Base-by-base conservation (phyloP, 2,888 invertebrate genomes). In the Athalia cordata region DNA sequence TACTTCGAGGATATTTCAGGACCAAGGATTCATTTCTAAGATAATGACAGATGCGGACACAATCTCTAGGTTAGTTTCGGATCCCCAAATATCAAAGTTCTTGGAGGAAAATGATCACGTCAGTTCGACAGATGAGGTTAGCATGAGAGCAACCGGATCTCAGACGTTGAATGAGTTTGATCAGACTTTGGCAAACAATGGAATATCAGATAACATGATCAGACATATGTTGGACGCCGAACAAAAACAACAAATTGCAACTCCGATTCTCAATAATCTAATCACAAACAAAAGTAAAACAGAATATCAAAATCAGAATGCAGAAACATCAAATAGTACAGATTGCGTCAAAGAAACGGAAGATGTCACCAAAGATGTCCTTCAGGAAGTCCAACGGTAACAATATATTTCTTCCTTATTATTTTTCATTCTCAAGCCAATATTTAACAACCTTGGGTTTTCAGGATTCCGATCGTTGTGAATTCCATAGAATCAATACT, bases 401-500 rank as follows among this genome's bases (percentile, higher is more conserved):
- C 45, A 3, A 13, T 47, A 47, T 47, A 3, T 55, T 13, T 3
- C 4, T 45, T 47, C 43, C 7, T 59, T 11, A 2, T 5, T n/a
- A 13, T 43, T 6, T 0, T 9, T 55, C 7, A 6, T n/a, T 15
- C 5, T 68, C 29, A 8, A 5, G 55, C 4, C 57, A 5, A 8
- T 29, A 11, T 43, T 5, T 64, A 3, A 5, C n/a, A n/a, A 29
- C 6, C 45, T 64, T 4, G n/a, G 49, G 29, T 77, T 87, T 89
- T 76, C 82, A 92, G 92, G 84, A 92, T 93, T 88, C 91, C 92
- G 11, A 91, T 91, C 62, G 93, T 93, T 83, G 93, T 93, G 0
- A 94, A 94, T 88, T 95, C 95, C 4, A 95, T 97, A 88, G 96
- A 96, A 87, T 95, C 96, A 0, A 96, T 97, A 84, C 90, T 97